Evolutionary conservation across 2,797 vertebrate genomes (phyloP).

Genomic region (Sternarchorhynchus goeldii): DNA sequence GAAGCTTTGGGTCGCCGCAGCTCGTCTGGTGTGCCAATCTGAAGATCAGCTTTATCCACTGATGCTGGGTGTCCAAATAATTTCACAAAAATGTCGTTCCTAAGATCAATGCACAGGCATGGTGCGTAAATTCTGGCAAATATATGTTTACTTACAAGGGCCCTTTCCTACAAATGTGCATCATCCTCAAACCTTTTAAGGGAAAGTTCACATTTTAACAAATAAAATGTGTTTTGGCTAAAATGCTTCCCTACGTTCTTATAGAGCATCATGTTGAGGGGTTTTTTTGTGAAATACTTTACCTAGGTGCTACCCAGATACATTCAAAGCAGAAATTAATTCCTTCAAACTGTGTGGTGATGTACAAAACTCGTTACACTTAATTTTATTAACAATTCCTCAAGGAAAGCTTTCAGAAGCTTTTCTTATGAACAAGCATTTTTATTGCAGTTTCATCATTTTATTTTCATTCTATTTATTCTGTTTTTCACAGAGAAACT

Average conservation of each 20-base stretch:
- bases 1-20: conserved; percentile 70
- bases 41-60: background rate
- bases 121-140: too few relatives aligned
- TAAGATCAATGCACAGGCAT: too few relatives aligned
- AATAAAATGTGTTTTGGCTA: too few relatives aligned
- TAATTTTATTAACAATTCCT: conserved; percentile 30
- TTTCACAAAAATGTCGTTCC: too few relatives aligned
- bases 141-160: too few relatives aligned
- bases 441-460: background rate
- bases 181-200: background rate
- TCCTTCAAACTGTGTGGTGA: background rate
- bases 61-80: too few relatives aligned
- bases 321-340: background rate
- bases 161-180: too few relatives aligned
- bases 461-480: background rate
- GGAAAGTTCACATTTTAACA: background rate
- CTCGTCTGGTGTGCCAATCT: conserved; percentile 59
- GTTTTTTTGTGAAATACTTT: background rate
- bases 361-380: conserved; percentile 14
- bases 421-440: background rate
- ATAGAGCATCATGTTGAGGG: too few relatives aligned
- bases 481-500: background rate
- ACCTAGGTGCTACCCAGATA: background rate
- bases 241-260: too few relatives aligned
- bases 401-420: background rate